Evolutionary conservation across 2,888 invertebrate species (phyloP).

Genomic region (Leptopilina myrica): DNA sequence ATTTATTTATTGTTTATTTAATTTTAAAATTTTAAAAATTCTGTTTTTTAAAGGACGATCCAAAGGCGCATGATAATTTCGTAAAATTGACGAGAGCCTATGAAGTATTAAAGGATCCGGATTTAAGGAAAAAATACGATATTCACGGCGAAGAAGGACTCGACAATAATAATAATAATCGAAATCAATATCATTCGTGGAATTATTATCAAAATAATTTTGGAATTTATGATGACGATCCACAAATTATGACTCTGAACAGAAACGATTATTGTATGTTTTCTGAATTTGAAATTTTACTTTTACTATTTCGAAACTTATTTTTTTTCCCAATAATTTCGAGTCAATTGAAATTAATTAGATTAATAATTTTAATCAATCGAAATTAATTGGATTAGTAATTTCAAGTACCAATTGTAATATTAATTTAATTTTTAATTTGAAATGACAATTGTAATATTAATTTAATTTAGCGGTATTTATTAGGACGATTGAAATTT

Average conservation of each 20-base stretch:
- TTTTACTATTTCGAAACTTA: not conserved
- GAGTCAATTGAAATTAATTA: not conserved
- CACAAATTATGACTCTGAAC: conserved; percentile 87
- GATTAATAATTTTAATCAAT: not conserved
- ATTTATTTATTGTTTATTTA: not conserved
- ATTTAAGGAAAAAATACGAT: conserved; percentile 87
- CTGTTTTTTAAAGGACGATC: conserved; percentile 80
- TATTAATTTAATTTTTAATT: too few relatives aligned
- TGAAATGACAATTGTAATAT: too few relatives aligned
- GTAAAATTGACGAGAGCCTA: conserved; percentile 89
- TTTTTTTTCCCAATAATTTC: not conserved
- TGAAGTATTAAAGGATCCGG: conserved; percentile 90
- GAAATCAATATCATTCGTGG: conserved; percentile 87
- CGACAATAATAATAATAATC: conserved; percentile 77
- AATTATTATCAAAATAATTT: conserved; percentile 88
- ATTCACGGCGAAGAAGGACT: conserved; percentile 86
- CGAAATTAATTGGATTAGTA: too few relatives aligned
- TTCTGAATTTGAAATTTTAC: not conserved
- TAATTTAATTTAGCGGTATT: too few relatives aligned
- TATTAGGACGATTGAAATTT: too few relatives aligned
- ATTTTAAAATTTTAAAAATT: not conserved
- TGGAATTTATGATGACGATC: conserved; percentile 92
- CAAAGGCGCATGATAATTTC: conserved; percentile 86
- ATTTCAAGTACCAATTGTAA: too few relatives aligned
- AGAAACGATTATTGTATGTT: conserved; percentile 86